Evolutionary conservation across 2,888 invertebrate species (phyloP).

Genomic region (Sipunculus nudus): DNA sequence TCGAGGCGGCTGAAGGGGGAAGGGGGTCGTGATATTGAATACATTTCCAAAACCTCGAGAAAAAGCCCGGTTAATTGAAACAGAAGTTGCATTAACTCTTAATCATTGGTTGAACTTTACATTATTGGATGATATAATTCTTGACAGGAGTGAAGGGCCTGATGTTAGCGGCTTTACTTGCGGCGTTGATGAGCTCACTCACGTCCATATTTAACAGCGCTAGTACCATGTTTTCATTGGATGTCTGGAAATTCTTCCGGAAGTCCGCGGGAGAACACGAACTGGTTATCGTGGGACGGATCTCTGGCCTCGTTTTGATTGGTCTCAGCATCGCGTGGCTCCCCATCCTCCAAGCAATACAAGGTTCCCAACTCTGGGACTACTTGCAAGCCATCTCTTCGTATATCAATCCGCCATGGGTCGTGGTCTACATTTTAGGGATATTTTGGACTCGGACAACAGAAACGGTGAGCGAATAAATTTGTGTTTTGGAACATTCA

Average conservation of each 20-base stretch:
- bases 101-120: no score
- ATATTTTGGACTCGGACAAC: slow-evolving; percentile 58
- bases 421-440: slow-evolving; percentile 57
- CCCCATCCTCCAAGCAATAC: slow-evolving; percentile 65
- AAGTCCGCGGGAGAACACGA: slow-evolving; percentile 34
- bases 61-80: no score
- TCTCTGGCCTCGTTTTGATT: slow-evolving; percentile 64
- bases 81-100: no score
- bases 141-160: slow-evolving; percentile 42
- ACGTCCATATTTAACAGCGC: slow-evolving; percentile 70
- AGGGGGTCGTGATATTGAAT: no score
- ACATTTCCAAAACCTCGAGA: no score
- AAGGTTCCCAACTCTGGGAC: slow-evolving; percentile 61
- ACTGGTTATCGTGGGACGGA: slow-evolving; percentile 45
- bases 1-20: no score
- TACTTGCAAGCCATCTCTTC: slow-evolving; percentile 60
- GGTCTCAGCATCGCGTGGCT: slow-evolving; percentile 64
- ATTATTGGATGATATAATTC: no score
- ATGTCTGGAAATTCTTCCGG: slow-evolving; percentile 59
- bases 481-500: no score
- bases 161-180: slow-evolving; percentile 68
- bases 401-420: slow-evolving; percentile 63
- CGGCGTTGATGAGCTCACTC: slow-evolving; percentile 68
- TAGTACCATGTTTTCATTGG: slow-evolving; percentile 69
- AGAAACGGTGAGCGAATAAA: slow-evolving; percentile 55